Evolutionary conservation across 2,797 vertebrate species (phyloP).

Genomic region (Notoglanidium macrostoma): DNA sequence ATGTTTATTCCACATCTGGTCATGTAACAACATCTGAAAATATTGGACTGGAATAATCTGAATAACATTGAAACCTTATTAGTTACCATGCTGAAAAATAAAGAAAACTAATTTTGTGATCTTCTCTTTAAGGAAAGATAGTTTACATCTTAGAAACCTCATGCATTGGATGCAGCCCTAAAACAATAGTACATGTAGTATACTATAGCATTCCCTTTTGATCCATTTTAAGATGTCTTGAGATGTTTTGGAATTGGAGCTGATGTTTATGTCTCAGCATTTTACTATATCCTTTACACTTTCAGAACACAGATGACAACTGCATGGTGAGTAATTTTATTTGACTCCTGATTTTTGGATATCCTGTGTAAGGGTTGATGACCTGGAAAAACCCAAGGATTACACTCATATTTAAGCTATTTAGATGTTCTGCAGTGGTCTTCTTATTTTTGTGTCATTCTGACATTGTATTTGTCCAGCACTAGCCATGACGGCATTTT

Average conservation of each 20-base stretch:
- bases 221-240: neutral
- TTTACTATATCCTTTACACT: neutral
- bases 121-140: neutral
- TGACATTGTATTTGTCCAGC: neutral
- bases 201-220: neutral
- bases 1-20: neutral
- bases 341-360: conserved; percentile 40
- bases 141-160: neutral
- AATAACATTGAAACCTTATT: conserved; percentile 15
- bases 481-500: neutral
- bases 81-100: neutral
- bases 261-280: neutral
- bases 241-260: conserved; percentile 17
- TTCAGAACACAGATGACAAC: neutral
- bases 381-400: conserved; percentile 40
- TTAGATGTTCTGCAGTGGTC: neutral
- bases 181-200: neutral
- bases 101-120: neutral
- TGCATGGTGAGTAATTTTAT: conserved; percentile 43
- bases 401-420: conserved; percentile 53
- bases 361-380: conserved; percentile 36
- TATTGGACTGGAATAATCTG: conserved; percentile 54
- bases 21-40: neutral
- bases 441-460: neutral
- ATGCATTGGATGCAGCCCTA: neutral